These are phyloP conservation scores for Hypselothyrea guttata DNA, from an alignment of 2,888 invertebrate species.

Conservation along the genomic window DNA sequence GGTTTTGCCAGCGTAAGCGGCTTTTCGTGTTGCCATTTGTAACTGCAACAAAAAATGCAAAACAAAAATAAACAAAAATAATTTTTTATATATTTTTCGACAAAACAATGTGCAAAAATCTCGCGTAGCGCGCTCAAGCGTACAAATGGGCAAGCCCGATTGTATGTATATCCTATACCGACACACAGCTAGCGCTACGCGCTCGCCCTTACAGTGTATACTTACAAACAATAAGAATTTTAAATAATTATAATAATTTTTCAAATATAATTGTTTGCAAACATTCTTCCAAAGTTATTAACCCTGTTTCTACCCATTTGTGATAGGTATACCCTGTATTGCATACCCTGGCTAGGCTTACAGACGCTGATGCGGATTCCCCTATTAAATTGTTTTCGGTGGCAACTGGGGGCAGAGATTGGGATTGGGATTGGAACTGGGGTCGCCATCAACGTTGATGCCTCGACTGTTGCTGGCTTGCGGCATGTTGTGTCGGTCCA, in stretches of 20 bases:
- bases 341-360: slow-evolving; percentile 48
- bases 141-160: too few relatives aligned
- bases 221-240: too few relatives aligned
- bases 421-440: too few relatives aligned
- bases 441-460: slow-evolving; percentile 8
- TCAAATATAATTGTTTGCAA: too few relatives aligned
- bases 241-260: too few relatives aligned
- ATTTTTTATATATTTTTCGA: slow-evolving; percentile 36
- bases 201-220: too few relatives aligned
- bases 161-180: too few relatives aligned
- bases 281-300: too few relatives aligned
- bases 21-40: slow-evolving; percentile 60
- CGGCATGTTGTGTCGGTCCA: slow-evolving; percentile 48
- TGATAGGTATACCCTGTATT: too few relatives aligned
- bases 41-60: slow-evolving; percentile 37
- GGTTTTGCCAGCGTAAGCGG: slow-evolving; percentile 62
- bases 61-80: slow-evolving; percentile 38
- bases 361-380: slow-evolving; percentile 34
- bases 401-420: slow-evolving; percentile 22
- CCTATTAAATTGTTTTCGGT: slow-evolving; percentile 61
- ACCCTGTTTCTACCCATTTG: too few relatives aligned
- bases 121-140: too few relatives aligned
- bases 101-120: slow-evolving; percentile 38
- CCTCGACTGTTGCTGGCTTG: slow-evolving; percentile 19
- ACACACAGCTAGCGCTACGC: too few relatives aligned